Evolutionary conservation across 2,888 invertebrate species (phyloP).

Genomic region (Cephus runcator): DNA sequence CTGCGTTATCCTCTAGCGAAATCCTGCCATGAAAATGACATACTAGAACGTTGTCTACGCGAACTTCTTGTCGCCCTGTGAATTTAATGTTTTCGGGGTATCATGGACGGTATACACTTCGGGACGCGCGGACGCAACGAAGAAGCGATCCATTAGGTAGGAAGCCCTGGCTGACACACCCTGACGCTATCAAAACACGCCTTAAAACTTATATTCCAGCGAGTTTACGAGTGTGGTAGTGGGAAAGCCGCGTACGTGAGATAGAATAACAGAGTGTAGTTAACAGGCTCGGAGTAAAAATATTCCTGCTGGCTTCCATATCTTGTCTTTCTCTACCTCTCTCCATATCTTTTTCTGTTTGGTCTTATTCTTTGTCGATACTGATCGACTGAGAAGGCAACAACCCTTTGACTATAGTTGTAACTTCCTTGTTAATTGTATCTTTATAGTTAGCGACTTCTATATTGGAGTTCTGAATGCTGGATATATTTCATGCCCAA

Average conservation of each 20-base stretch:
- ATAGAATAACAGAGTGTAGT: slow-evolving; percentile 60
- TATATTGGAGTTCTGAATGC: background rate
- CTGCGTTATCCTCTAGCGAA: background rate
- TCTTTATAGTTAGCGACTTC: background rate
- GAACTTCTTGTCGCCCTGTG: background rate
- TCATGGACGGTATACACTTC: slow-evolving; percentile 37
- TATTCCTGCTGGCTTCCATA: slow-evolving; percentile 52
- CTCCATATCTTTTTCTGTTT: background rate
- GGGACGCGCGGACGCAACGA: slow-evolving; percentile 36
- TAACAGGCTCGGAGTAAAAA: slow-evolving; percentile 58
- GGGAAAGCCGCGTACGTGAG: slow-evolving; percentile 53
- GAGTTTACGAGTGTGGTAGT: slow-evolving; percentile 39
- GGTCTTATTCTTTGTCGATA: background rate
- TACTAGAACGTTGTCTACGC: background rate
- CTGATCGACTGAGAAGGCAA: background rate
- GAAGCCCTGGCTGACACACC: slow-evolving; percentile 58
- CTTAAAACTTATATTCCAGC: slow-evolving; percentile 61
- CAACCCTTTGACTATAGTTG: background rate
- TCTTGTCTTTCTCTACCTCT: slow-evolving; percentile 7
- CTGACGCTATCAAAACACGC: slow-evolving; percentile 63
- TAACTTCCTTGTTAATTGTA: background rate
- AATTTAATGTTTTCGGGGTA: slow-evolving; percentile 30
- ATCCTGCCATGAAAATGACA: background rate
- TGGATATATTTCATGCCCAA: background rate
- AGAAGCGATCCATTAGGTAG: slow-evolving; percentile 62